A percentile compares a stretch with the other conserved stretches of the same genome.
Conservation (phyloP, 92 coral and sea anemone species). For the Metridium senile region DNA sequence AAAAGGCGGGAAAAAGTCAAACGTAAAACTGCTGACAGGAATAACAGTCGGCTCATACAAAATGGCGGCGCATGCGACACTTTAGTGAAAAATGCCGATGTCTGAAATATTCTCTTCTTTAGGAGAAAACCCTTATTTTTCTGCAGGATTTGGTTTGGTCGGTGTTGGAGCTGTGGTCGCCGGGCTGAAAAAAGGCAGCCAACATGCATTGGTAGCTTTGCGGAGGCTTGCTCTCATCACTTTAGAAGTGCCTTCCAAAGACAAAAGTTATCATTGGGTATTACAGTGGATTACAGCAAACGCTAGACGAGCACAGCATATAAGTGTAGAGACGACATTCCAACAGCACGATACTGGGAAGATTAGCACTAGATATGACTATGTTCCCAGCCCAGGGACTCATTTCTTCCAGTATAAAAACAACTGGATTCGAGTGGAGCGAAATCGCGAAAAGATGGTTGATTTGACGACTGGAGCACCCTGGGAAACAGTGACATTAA, state of each 20-base stretch:
- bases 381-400: conserved; percentile 94
- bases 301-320: conserved; percentile 90
- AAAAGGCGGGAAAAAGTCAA: too few species aligned
- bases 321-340: conserved; percentile 96
- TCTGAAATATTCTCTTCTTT: conserved; percentile 85
- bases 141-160: conserved; percentile 98
- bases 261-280: conserved; percentile 97
- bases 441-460: conserved; percentile 94
- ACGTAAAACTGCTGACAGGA: conserved; percentile 24
- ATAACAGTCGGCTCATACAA: conserved; percentile 31
- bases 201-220: conserved; percentile 79
- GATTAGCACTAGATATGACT: conserved; percentile 86
- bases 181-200: conserved; percentile 82
- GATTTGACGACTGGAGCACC: conserved; percentile 96
- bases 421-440: conserved; percentile 92
- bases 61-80: conserved; percentile 29
- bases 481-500: conserved; percentile 98
- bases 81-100: conserved; percentile 73
- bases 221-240: conserved; percentile 95
- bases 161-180: conserved; percentile 97
- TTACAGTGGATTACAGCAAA: conserved; percentile 96
- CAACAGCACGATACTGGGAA: conserved; percentile 95
- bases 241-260: conserved; percentile 97
- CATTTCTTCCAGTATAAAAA: conserved; percentile 92
- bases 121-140: conserved; percentile 92